phyloP scores from a whole-genome alignment of 2,797 vertebrate species.

The Vireo griseus region DNA sequence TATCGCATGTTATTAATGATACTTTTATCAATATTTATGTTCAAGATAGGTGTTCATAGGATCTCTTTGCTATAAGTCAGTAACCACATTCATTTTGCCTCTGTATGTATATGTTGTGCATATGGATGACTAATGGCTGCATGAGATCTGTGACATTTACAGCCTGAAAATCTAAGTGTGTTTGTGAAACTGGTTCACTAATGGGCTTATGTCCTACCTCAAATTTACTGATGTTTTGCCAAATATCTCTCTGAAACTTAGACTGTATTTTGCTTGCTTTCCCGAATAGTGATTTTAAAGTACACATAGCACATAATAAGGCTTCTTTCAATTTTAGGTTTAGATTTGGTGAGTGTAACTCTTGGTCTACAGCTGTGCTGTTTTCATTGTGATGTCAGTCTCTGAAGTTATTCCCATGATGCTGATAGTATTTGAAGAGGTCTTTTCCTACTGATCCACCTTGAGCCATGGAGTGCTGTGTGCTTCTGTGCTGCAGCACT shows the following conservation, averaged over 20 bases:
- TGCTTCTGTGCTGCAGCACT: neutral
- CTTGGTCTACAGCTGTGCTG: neutral
- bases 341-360: neutral
- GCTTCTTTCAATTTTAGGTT: neutral
- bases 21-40: neutral
- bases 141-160: conserved; percentile 27
- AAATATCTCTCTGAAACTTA: neutral
- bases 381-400: neutral
- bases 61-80: neutral
- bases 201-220: neutral
- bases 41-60: neutral
- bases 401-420: neutral
- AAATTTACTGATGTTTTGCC: neutral
- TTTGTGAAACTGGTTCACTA: neutral
- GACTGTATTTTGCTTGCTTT: neutral
- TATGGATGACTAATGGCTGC: conserved; percentile 21
- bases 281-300: neutral
- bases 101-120: neutral
- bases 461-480: accelerated
- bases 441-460: neutral
- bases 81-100: neutral
- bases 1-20: conserved; percentile 1
- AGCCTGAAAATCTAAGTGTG: neutral
- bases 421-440: neutral
- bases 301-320: neutral